A percentile compares a stretch with the other conserved stretches of the same genome.
phyloP scores from a whole-genome alignment of 2,888 invertebrate genomes.

The Zelleria hepariella region DNA sequence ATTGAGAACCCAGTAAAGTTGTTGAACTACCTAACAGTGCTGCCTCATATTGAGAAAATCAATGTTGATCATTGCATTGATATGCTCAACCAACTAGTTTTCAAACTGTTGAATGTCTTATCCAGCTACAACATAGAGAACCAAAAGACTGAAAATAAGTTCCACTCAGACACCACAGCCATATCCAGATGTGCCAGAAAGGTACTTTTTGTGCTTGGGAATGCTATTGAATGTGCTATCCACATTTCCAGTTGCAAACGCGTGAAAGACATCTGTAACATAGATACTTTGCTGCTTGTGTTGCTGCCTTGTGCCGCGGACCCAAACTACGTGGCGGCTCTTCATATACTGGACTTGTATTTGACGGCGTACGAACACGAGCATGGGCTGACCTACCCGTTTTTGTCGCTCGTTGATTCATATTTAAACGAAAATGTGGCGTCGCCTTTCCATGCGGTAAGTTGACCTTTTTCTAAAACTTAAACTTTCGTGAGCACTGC shows the following conservation, averaged over 20 bases:
- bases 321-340: conserved; percentile 54
- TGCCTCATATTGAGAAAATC: conserved; percentile 69
- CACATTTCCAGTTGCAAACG: conserved; percentile 68
- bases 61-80: conserved; percentile 41
- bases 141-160: conserved; percentile 32
- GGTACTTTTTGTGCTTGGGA: conserved; percentile 69
- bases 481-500: neutral
- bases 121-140: conserved; percentile 41
- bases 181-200: conserved; percentile 46
- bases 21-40: conserved; percentile 63
- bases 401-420: conserved; percentile 61
- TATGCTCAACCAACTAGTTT: conserved; percentile 42
- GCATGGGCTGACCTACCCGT: conserved; percentile 47
- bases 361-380: conserved; percentile 61
- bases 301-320: conserved; percentile 58
- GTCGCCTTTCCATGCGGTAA: conserved; percentile 78
- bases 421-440: conserved; percentile 74
- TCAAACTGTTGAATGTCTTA: conserved; percentile 34
- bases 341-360: conserved; percentile 71
- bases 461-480: neutral
- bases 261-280: conserved; percentile 55
- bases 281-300: conserved; percentile 48
- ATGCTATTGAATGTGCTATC: conserved; percentile 71
- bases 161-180: conserved; percentile 38
- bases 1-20: conserved; percentile 50